Conservation (phyloP, 2,888 invertebrate genomes). For the Phaonia tiefii region DNA sequence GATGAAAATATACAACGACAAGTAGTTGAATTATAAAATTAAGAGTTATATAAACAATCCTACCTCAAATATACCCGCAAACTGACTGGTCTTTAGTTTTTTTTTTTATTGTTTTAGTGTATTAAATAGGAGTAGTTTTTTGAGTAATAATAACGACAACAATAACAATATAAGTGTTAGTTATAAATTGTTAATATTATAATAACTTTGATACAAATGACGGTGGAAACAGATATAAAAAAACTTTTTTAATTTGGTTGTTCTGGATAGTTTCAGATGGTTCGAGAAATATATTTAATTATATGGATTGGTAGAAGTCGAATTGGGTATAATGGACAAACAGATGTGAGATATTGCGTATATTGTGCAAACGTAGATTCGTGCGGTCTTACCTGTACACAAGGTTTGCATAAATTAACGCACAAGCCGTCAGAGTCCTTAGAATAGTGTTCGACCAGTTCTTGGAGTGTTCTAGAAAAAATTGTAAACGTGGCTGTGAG, state of each 20-base stretch:
- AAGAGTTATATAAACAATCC: conserved; percentile 70
- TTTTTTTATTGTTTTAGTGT: conserved; percentile 62
- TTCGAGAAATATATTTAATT: conserved; percentile 12
- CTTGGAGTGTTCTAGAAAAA: conserved; percentile 91
- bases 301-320: neutral
- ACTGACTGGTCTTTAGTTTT: conserved; percentile 78
- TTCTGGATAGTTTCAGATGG: conserved; percentile 15
- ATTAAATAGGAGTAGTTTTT: conserved; percentile 37
- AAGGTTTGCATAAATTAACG: conserved; percentile 96
- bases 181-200: conserved; percentile 33
- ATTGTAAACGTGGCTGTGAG: neutral
- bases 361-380: neutral
- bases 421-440: conserved; percentile 99
- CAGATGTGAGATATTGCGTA: neutral
- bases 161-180: conserved; percentile 55
- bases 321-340: conserved; percentile 1
- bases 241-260: no score
- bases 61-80: conserved; percentile 81
- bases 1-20: conserved; percentile 58
- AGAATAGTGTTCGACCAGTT: conserved; percentile 98
- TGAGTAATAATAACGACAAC: conserved; percentile 54
- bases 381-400: conserved; percentile 88
- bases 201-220: conserved; percentile 22
- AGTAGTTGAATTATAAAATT: conserved; percentile 42
- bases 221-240: no score